Evolutionary conservation across 2,888 invertebrate species (phyloP).

Genomic region (Carterocephalus palaemon): DNA sequence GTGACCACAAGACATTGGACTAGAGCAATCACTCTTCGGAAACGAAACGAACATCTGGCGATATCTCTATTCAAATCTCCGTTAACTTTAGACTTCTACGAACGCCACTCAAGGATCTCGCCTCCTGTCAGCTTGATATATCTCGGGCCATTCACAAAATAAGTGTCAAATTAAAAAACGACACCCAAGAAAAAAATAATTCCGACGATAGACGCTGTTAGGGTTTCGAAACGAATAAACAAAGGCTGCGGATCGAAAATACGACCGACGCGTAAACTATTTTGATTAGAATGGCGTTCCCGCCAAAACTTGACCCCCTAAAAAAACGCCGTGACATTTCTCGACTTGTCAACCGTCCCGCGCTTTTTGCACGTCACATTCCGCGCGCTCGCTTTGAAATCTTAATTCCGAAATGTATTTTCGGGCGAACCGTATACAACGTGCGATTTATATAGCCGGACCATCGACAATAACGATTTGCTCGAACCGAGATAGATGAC

Average conservation of each 20-base stretch:
- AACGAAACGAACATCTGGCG: slow-evolving; percentile 15
- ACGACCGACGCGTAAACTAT: slow-evolving; percentile 71
- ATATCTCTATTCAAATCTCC: slow-evolving; percentile 21
- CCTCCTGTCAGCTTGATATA: slow-evolving; percentile 21
- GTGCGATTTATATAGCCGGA: slow-evolving; percentile 57
- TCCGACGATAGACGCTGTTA: slow-evolving; percentile 37
- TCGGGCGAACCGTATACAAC: slow-evolving; percentile 46
- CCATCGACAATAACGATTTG: slow-evolving; percentile 57
- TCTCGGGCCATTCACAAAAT: slow-evolving; percentile 27
- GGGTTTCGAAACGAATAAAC: slow-evolving; percentile 36
- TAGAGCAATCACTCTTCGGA: too few species aligned
- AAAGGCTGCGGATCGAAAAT: slow-evolving; percentile 39
- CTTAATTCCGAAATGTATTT: slow-evolving; percentile 67
- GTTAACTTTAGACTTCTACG: slow-evolving; percentile 24
- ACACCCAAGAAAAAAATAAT: slow-evolving; percentile 27
- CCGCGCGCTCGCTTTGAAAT: slow-evolving; percentile 66
- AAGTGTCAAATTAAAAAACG: slow-evolving; percentile 35
- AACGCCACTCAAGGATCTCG: slow-evolving; percentile 23
- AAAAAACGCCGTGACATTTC: slow-evolving; percentile 64
- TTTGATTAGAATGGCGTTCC: slow-evolving; percentile 77
- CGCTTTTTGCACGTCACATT: slow-evolving; percentile 63
- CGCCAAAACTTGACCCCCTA: slow-evolving; percentile 56
- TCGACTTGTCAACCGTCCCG: slow-evolving; percentile 65
- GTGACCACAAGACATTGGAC: too few species aligned
- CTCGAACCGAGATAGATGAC: slow-evolving; percentile 46